Conservation (phyloP, 1,140 invertebrate species). For the Brachionus asplanchnoidis region DNA sequence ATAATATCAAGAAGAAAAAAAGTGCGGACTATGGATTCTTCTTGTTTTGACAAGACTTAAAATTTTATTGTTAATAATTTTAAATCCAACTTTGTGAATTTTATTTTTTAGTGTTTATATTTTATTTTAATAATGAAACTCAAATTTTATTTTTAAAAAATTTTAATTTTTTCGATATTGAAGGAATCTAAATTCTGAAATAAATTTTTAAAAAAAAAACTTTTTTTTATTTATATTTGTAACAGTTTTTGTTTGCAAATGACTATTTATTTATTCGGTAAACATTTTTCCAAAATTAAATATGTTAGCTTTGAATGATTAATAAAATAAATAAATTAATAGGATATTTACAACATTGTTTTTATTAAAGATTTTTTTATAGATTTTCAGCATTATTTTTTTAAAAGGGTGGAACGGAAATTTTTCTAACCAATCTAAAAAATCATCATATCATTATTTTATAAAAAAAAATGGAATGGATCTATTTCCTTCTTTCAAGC, state of each 20-base stretch:
- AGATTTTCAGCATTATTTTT: too few relatives aligned
- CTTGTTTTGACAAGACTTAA: neutral
- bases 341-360: too few relatives aligned
- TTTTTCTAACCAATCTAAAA: too few relatives aligned
- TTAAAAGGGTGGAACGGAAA: too few relatives aligned
- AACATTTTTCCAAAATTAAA: too few relatives aligned
- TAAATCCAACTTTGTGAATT: neutral
- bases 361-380: too few relatives aligned
- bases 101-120: neutral
- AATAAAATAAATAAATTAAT: too few relatives aligned
- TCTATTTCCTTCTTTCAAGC: too few relatives aligned
- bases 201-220: neutral
- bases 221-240: neutral
- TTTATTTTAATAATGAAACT: neutral
- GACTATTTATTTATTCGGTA: neutral
- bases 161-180: neutral
- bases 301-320: too few relatives aligned
- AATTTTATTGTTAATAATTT: neutral
- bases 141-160: neutral
- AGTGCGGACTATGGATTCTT: neutral
- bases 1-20: neutral
- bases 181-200: neutral
- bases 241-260: neutral
- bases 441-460: too few relatives aligned
- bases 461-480: too few relatives aligned